Evolutionary conservation across 1,140 invertebrate species (phyloP).

Genomic region (Bursaphelenchus mucronatus): DNA sequence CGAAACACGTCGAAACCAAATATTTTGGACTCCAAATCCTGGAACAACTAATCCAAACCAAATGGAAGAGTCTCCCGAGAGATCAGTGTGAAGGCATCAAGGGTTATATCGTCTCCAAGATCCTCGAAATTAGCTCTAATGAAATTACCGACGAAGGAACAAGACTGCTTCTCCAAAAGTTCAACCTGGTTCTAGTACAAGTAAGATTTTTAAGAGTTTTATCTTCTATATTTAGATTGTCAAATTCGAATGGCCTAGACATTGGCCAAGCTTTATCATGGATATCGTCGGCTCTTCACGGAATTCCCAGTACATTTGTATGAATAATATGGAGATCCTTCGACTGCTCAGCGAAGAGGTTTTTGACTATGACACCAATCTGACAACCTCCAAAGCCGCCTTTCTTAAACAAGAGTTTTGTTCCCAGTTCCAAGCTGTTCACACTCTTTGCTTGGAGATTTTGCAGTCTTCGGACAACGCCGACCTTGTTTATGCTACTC

Average conservation of each 20-base stretch:
- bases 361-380: constrained; percentile 91
- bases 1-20: constrained; percentile 91
- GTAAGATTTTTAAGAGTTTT: constrained; percentile 61
- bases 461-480: constrained; percentile 69
- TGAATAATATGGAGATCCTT: constrained; percentile 98
- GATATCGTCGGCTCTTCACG: constrained; percentile 98
- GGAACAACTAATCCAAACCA: constrained; percentile 96
- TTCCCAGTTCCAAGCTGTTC: constrained; percentile 94
- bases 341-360: constrained; percentile 95
- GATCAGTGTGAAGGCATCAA: constrained; percentile 89
- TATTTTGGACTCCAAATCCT: constrained; percentile 98
- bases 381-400: constrained; percentile 97
- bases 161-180: constrained; percentile 90
- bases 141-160: constrained; percentile 80
- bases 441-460: constrained; percentile 93
- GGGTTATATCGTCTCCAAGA: constrained; percentile 70
- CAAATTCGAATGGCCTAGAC: constrained; percentile 98
- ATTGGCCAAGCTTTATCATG: constrained; percentile 97
- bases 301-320: constrained; percentile 95
- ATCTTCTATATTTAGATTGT: constrained; percentile 72
- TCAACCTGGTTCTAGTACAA: constrained; percentile 97
- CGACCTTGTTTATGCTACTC: constrained; percentile 69
- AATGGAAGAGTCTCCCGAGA: constrained; percentile 95
- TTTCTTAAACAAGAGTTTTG: constrained; percentile 99
- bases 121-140: constrained; percentile 95